Evolutionary conservation across 1,140 invertebrate species (phyloP).

Genomic region (Musca vetustissima): DNA sequence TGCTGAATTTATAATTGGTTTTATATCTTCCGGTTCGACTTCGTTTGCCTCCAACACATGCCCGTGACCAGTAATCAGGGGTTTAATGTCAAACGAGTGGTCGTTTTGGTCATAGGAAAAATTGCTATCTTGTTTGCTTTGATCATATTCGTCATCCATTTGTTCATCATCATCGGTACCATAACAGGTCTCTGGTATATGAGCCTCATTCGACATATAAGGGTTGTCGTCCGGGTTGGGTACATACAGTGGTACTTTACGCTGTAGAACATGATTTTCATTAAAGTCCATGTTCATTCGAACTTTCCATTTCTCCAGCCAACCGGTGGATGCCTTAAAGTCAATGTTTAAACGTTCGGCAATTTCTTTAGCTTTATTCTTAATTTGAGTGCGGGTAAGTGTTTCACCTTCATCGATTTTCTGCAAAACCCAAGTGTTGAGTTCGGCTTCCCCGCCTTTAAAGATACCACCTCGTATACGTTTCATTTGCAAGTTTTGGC

Average conservation of each 20-base stretch:
- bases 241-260: neutral
- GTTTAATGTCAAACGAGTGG: neutral
- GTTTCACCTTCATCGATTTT: constrained; percentile 3
- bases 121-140: too few species aligned
- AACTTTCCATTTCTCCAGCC: constrained; percentile 13
- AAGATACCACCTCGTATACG: neutral
- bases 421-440: neutral
- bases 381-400: neutral
- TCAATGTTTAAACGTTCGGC: constrained; percentile 3
- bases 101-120: neutral
- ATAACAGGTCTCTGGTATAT: too few species aligned
- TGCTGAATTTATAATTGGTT: too few species aligned
- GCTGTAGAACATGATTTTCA: neutral
- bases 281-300: constrained; percentile 12
- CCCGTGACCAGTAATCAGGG: neutral
- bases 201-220: too few species aligned
- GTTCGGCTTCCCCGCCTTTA: neutral
- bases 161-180: neutral
- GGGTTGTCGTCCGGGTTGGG: neutral
- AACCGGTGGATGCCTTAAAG: constrained; percentile 11
- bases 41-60: neutral
- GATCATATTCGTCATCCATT: neutral
- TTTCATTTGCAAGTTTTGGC: constrained; percentile 19
- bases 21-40: too few species aligned
- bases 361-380: constrained; percentile 4